These are phyloP conservation scores for Pandemis corylana DNA, from an alignment of 2,888 invertebrate species.

Conservation along the genomic window DNA sequence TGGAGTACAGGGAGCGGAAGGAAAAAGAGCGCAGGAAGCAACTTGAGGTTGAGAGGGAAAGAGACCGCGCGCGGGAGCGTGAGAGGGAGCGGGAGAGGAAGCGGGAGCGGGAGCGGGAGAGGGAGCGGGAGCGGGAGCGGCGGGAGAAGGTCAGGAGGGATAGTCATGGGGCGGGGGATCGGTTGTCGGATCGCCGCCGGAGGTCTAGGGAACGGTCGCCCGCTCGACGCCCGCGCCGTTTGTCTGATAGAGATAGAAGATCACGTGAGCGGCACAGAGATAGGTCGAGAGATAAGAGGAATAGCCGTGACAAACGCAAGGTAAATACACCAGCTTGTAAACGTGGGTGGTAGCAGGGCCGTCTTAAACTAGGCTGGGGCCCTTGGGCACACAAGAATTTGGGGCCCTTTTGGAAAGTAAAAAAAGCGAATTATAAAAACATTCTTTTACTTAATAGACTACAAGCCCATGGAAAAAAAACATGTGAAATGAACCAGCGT, in stretches of 20 bases:
- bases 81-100: constrained; percentile 53
- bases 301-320: constrained; percentile 56
- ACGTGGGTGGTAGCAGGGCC: no score
- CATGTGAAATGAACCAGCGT: no score
- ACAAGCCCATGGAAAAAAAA: no score
- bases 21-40: constrained; percentile 63
- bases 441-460: no score
- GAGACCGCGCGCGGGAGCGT: constrained; percentile 54
- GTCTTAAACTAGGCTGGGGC: no score
- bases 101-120: constrained; percentile 51
- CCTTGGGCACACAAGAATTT: no score
- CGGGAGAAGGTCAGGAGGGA: constrained; percentile 43
- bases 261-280: constrained; percentile 64
- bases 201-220: constrained; percentile 48
- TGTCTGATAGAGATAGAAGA: constrained; percentile 58
- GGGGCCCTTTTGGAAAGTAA: no score
- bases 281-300: constrained; percentile 66
- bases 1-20: constrained; percentile 68
- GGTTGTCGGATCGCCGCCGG: constrained; percentile 45
- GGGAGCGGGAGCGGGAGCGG: constrained; percentile 58
- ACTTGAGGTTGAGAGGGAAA: constrained; percentile 56
- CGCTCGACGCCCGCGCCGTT: constrained; percentile 50
- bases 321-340: constrained; percentile 47
- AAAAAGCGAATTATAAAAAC: no score
- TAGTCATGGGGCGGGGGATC: constrained; percentile 44